Percentiles rank a stretch among this genome's conserved stretches.
Conservation (phyloP, 2,113 vertebrate genomes). For the Ursus arctos region DNA sequence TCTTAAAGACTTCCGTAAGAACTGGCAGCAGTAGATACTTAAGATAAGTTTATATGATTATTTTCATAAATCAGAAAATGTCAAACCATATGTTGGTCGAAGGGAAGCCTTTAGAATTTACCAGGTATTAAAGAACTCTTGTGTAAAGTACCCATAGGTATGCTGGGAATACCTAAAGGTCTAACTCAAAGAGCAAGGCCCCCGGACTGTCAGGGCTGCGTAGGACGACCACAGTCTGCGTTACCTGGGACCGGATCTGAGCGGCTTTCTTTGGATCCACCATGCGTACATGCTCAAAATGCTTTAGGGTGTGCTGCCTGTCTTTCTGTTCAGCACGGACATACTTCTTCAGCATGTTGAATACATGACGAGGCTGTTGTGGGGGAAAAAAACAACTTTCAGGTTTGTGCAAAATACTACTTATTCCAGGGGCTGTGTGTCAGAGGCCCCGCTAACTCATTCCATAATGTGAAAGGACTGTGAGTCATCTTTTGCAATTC, state of each 20-base stretch:
- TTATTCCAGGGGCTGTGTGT: neutral
- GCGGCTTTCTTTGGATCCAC: conserved; percentile 99
- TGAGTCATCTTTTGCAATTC: neutral
- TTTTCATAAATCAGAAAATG: neutral
- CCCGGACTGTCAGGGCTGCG: neutral
- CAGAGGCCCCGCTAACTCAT: neutral
- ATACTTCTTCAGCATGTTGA: conserved; percentile 98
- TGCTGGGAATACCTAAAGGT: neutral
- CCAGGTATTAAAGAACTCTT: neutral
- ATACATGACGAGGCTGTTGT: conserved; percentile 95
- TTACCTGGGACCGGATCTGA: conserved; percentile 98
- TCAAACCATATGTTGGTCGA: neutral
- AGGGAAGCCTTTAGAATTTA: neutral
- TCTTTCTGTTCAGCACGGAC: conserved; percentile 99
- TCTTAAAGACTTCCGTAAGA: conserved; percentile 15
- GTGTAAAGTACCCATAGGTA: rapidly evolving
- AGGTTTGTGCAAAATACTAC: neutral
- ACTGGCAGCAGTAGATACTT: neutral
- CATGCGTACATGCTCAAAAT: conserved; percentile 98
- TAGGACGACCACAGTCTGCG: rapidly evolving
- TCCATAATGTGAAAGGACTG: neutral
- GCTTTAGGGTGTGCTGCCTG: conserved; percentile 97
- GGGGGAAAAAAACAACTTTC: neutral
- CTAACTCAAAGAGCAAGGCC: neutral
- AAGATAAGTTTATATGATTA: neutral